Evolutionary conservation across 2,113 vertebrate genomes (phyloP), one percentile per base, ranked within the genome.

Genomic region (Nannospalax galili): DNA sequence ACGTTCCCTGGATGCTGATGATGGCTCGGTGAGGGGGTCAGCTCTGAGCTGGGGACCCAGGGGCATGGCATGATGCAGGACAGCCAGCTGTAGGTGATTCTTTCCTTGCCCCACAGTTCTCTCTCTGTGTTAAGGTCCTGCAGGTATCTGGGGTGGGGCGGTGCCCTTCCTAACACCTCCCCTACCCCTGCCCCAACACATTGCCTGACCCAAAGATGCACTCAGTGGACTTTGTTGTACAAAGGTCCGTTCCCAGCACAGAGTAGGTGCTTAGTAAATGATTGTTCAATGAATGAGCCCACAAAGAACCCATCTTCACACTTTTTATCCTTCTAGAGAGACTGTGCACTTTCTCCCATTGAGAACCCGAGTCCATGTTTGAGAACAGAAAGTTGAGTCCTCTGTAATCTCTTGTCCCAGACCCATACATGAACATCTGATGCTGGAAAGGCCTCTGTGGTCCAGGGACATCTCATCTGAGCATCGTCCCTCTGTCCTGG

Each of bases 1-100:
- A n/a, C 8, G 12, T 37, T n/a, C 40, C 35, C n/a, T 42, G 37
- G 67, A 12, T 40, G 7, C 35, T 22, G 52, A 28, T 1, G 48
- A 35, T 4, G 62, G 20, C 17, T 62, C 24, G 10, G 7, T 2
- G 6, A 6, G 15, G 35, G 9, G 6, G 0, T 1, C 15, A 5
- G n/a, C 62, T 74, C 16, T 3, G 12, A 48, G 65, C 8, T 35
- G 0, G 32, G 17, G n/a, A n/a, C 5, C 20, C 60, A 1, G 69
- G 45, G 0, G 3, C 72, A 20, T 20, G 64, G 11, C 30, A 11
- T 26, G 15, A 11, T 17, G 69, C 3, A 3, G 1, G 6, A 40
- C 35, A 45, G 5, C 22, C 26, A 22, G 2, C 28, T 22, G 24
- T 6, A 32, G 58, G 16, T 22, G 35, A 73, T 70, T 85, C 52